Conservation (phyloP, 2,113 vertebrate genomes). For the Bostrychus sinensis region DNA sequence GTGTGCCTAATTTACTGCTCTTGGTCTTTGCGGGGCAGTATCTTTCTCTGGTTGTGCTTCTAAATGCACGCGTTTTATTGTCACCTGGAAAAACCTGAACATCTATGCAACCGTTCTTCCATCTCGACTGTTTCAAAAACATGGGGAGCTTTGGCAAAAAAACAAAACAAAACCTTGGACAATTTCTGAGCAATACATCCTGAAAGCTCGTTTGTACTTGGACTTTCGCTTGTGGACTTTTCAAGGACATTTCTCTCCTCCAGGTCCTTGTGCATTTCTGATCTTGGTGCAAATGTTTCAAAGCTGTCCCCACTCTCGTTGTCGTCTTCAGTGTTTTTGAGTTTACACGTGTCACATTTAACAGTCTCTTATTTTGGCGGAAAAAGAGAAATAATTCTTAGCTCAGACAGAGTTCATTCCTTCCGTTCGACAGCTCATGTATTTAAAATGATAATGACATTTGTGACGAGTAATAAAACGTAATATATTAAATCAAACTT, state of each 20-base stretch:
- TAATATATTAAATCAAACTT: conserved; percentile 80
- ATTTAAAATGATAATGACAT: conserved; percentile 80
- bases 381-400: conserved; percentile 70
- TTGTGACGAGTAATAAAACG: conserved; percentile 82
- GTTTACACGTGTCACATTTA: conserved; percentile 68
- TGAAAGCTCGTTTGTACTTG: conserved; percentile 20
- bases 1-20: not conserved
- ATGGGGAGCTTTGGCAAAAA: conserved; percentile 15
- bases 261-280: conserved; percentile 42
- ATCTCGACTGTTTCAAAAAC: conserved; percentile 21
- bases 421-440: conserved; percentile 77
- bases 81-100: conserved; percentile 37
- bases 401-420: conserved; percentile 77
- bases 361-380: conserved; percentile 38
- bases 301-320: conserved; percentile 19
- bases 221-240: conserved; percentile 9
- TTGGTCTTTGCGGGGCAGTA: not conserved
- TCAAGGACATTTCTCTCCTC: conserved; percentile 14
- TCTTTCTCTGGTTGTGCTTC: not conserved
- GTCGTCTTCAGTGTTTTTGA: conserved; percentile 63
- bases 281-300: too few species aligned
- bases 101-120: conserved; percentile 75
- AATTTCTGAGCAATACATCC: conserved; percentile 42
- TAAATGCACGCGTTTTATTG: conserved; percentile 24
- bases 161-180: conserved; percentile 14